phyloP scores from a whole-genome alignment of 1,140 invertebrate genomes.

The Sarcophaga bullata region DNA sequence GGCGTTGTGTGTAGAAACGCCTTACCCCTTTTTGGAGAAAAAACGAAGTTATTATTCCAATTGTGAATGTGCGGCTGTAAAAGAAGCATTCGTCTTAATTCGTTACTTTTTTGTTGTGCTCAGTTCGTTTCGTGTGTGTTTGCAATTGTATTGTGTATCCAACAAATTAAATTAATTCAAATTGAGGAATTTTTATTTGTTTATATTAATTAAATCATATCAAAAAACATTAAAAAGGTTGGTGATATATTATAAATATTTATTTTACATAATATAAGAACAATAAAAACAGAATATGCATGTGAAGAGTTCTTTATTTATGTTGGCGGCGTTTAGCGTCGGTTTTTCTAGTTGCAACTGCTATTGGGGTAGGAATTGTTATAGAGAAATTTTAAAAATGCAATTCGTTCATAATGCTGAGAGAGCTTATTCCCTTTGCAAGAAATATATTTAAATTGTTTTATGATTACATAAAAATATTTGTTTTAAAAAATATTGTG shows the following conservation, averaged over 20 bases:
- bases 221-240: background rate
- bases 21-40: background rate
- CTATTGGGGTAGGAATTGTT: conserved; percentile 48
- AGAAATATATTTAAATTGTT: too few relatives aligned
- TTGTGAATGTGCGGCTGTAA: background rate
- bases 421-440: background rate
- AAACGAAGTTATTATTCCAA: background rate
- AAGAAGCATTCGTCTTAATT: conserved; percentile 41
- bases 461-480: background rate
- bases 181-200: background rate
- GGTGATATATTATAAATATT: background rate
- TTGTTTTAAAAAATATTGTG: background rate
- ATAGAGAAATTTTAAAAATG: conserved; percentile 44
- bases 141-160: conserved; percentile 31
- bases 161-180: conserved; percentile 33
- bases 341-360: conserved; percentile 27
- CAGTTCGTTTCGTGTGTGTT: conserved; percentile 36
- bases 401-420: background rate
- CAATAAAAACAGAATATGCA: background rate
- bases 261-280: background rate
- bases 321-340: conserved; percentile 19
- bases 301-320: background rate
- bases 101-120: conserved; percentile 41
- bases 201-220: background rate
- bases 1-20: conserved; percentile 13